A percentile compares a stretch with the other conserved stretches of the same genome.
These are phyloP conservation scores for Brachystomella parvula DNA, from an alignment of 1,140 invertebrate genomes.

Conservation along the genomic window DNA sequence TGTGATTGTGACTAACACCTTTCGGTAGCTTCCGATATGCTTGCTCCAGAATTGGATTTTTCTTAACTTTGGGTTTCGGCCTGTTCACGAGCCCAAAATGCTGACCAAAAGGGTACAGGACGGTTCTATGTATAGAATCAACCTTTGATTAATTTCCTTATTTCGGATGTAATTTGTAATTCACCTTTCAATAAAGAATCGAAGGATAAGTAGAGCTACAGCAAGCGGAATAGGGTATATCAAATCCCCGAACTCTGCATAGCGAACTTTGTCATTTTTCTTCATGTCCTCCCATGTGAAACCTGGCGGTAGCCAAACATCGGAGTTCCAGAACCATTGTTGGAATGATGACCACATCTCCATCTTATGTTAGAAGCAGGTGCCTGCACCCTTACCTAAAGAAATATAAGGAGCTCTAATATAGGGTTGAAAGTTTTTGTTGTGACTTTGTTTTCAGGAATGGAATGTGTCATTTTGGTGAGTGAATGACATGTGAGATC, in stretches of 20 bases:
- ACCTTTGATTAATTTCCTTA: background rate
- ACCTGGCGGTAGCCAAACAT: constrained; percentile 81
- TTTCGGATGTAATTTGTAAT: constrained; percentile 1
- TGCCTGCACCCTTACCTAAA: too few species aligned
- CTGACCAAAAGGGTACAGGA: constrained; percentile 65
- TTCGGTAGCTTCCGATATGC: constrained; percentile 57
- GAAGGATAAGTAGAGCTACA: constrained; percentile 60
- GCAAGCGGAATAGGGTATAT: constrained; percentile 73
- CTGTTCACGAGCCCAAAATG: constrained; percentile 65
- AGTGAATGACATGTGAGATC: too few species aligned
- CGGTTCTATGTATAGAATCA: constrained; percentile 35
- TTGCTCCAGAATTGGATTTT: constrained; percentile 53
- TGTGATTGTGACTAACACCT: constrained; percentile 65
- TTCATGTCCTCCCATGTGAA: constrained; percentile 78
- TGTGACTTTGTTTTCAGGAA: background rate
- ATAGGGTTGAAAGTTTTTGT: background rate
- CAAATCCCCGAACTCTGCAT: constrained; percentile 73
- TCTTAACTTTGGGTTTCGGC: constrained; percentile 49
- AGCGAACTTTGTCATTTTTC: constrained; percentile 65
- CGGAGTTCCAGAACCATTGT: constrained; percentile 68
- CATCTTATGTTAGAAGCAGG: constrained; percentile 5
- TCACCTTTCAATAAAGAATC: constrained; percentile 75
- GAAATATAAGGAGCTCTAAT: too few species aligned
- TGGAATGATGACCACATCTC: constrained; percentile 39
- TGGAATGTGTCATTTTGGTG: too few species aligned